A percentile compares a stretch with the other conserved stretches of the same genome.
Conservation (phyloP, 1,140 invertebrate species). For the Drosophila sucinea region DNA sequence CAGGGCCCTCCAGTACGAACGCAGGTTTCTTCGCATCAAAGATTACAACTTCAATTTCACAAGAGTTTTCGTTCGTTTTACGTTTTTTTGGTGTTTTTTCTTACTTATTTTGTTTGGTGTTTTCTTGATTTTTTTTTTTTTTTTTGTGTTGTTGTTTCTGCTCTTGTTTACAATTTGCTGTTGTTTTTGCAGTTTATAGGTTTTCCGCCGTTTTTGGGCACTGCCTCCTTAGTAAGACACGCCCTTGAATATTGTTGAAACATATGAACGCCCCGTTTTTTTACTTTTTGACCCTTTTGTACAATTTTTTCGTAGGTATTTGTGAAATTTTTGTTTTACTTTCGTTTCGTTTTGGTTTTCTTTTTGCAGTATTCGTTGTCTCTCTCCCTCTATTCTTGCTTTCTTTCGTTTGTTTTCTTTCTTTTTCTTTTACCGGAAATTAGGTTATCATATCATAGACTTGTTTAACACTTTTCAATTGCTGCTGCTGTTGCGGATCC, state of each 20-base stretch:
- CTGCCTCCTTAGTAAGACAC: slow-evolving; percentile 51
- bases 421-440: slow-evolving; percentile 48
- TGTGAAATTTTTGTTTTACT: slow-evolving; percentile 61
- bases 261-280: slow-evolving; percentile 63
- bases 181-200: slow-evolving; percentile 35
- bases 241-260: slow-evolving; percentile 69
- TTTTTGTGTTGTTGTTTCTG: slow-evolving; percentile 21
- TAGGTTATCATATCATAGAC: slow-evolving; percentile 82
- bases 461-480: slow-evolving; percentile 80
- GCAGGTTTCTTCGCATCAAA: slow-evolving; percentile 83
- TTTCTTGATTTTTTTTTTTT: slow-evolving; percentile 22
- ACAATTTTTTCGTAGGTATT: not conserved
- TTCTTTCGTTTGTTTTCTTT: slow-evolving; percentile 22
- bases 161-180: slow-evolving; percentile 30
- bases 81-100: slow-evolving; percentile 26
- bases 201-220: slow-evolving; percentile 44
- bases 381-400: slow-evolving; percentile 15
- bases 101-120: slow-evolving; percentile 11
- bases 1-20: slow-evolving; percentile 83
- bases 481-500: slow-evolving; percentile 67
- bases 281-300: not conserved
- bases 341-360: slow-evolving; percentile 54
- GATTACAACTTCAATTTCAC: slow-evolving; percentile 66
- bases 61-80: slow-evolving; percentile 36
- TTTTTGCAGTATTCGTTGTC: slow-evolving; percentile 15